A percentile compares a stretch with the other conserved stretches of the same genome.
phyloP scores from a whole-genome alignment of 2,797 vertebrate genomes.

The Tragopan temminckii region DNA sequence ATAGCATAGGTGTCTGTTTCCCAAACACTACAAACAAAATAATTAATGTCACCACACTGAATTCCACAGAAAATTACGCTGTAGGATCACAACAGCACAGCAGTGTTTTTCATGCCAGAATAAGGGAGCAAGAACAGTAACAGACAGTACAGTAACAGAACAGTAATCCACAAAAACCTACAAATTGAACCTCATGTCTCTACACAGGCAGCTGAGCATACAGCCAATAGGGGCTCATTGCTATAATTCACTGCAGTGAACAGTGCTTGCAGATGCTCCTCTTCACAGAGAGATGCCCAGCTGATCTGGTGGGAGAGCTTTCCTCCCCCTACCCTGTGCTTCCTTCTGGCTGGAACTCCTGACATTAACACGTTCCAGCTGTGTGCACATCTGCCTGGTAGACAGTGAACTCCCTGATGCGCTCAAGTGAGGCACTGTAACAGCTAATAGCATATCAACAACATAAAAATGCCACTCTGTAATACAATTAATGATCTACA shows the following conservation, averaged over 20 bases:
- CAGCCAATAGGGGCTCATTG: not conserved
- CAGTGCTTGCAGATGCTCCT: not conserved
- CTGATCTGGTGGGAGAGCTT: not conserved
- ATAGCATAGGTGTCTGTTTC: not conserved
- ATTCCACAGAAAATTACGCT: not conserved
- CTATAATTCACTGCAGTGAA: not conserved
- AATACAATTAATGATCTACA: not conserved
- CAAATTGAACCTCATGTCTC: not conserved
- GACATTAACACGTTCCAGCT: not conserved
- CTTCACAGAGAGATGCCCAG: not conserved
- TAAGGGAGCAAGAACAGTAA: not conserved
- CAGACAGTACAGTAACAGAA: not conserved
- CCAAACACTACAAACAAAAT: not conserved
- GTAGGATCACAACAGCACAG: not conserved
- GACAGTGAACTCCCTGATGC: rapidly evolving
- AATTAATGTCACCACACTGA: not conserved
- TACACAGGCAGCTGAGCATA: rapidly evolving
- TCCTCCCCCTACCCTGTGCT: not conserved
- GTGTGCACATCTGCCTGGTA: not conserved
- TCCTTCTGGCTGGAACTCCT: not conserved
- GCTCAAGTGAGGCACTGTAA: rapidly evolving
- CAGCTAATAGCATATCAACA: not conserved
- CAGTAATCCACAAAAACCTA: not conserved
- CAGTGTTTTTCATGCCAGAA: not conserved
- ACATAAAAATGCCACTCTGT: not conserved